Percentiles rank a stretch among this genome's conserved stretches.
Conservation (phyloP, 2,113 vertebrate species). For the Anguilla japonica region DNA sequence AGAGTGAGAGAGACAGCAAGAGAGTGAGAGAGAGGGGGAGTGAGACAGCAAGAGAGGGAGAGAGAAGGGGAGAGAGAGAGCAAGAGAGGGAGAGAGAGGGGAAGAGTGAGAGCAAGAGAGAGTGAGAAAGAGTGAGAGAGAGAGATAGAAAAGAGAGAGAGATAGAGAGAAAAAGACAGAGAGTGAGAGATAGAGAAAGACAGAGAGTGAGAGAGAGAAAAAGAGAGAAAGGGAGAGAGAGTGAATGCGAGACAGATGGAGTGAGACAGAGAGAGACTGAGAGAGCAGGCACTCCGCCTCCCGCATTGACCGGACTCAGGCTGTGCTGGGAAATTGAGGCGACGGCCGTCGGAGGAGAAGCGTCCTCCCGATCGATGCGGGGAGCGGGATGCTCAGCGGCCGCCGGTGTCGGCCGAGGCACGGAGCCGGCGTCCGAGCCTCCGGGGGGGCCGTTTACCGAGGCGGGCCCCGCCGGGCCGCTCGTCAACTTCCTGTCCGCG, state of each 20-base stretch:
- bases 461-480: too few species aligned
- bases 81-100: too few species aligned
- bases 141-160: too few species aligned
- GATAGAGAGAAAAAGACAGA: too few species aligned
- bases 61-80: neutral
- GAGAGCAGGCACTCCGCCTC: neutral
- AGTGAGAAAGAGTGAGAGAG: too few species aligned
- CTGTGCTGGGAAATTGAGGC: neutral
- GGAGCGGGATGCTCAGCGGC: neutral
- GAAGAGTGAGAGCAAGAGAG: too few species aligned
- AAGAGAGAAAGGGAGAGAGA: too few species aligned
- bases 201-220: too few species aligned
- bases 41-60: neutral
- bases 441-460: neutral
- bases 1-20: too few species aligned
- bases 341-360: neutral
- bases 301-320: neutral
- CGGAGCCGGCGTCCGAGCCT: neutral
- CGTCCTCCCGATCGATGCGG: neutral
- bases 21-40: neutral
- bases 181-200: too few species aligned
- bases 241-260: too few species aligned
- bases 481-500: neutral
- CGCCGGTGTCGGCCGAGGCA: neutral
- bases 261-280: neutral